Conservation (phyloP, 1,140 invertebrate species). For the Apis laboriosa region DNA sequence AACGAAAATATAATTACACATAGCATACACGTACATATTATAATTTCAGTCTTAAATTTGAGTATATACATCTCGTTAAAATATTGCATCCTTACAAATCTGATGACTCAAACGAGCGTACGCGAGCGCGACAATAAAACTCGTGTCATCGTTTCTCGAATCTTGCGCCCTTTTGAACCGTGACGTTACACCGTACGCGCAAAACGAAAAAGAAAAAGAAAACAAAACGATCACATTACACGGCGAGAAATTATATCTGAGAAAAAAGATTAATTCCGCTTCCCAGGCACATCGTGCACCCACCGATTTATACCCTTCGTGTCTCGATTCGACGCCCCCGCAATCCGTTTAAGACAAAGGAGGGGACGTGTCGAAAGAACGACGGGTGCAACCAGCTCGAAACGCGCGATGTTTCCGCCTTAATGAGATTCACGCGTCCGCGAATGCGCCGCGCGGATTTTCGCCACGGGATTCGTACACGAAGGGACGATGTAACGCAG, state of each 20-base stretch:
- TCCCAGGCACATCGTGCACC: background rate
- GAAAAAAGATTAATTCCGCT: background rate
- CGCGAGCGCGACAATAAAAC: background rate
- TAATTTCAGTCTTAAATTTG: too few species aligned
- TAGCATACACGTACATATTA: too few species aligned
- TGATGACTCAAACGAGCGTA: too few species aligned
- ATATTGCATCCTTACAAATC: too few species aligned
- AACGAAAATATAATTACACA: too few species aligned
- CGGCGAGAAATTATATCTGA: slow-evolving; percentile 1
- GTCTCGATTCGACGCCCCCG: background rate
- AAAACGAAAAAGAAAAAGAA: too few species aligned
- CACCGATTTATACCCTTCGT: background rate
- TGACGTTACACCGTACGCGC: too few species aligned
- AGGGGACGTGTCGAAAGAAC: slow-evolving; percentile 24
- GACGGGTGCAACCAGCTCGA: slow-evolving; percentile 20
- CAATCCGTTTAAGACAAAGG: slow-evolving; percentile 4
- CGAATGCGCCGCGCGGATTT: slow-evolving; percentile 24
- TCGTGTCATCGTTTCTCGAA: background rate
- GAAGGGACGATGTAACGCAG: background rate
- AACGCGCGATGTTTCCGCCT: slow-evolving; percentile 27
- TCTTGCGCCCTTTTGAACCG: background rate
- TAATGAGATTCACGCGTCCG: slow-evolving; percentile 38
- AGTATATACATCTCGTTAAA: too few species aligned
- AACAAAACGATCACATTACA: background rate
- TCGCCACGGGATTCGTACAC: background rate